phyloP scores from a whole-genome alignment of 2,888 invertebrate species.

The Tenthredo livida region DNA sequence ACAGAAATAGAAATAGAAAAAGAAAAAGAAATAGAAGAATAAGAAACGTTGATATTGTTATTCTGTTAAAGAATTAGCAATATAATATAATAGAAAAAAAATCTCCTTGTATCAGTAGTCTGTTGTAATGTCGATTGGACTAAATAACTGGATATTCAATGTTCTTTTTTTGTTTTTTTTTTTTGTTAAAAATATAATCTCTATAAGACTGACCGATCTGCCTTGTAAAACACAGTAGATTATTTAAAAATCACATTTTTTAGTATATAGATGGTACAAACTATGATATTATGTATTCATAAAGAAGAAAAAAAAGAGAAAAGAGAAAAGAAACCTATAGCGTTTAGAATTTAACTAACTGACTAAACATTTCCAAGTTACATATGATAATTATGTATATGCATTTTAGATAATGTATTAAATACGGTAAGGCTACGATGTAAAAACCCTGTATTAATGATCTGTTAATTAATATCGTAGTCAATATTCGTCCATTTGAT shows the following conservation, averaged over 20 bases:
- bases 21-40: neutral
- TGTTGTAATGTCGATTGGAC: slow-evolving; percentile 6
- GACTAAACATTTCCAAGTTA: neutral
- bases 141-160: neutral
- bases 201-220: slow-evolving; percentile 73
- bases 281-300: slow-evolving; percentile 7
- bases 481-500: slow-evolving; percentile 14
- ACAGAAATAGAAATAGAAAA: neutral
- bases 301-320: neutral
- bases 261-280: slow-evolving; percentile 42
- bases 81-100: neutral
- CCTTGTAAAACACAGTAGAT: slow-evolving; percentile 62
- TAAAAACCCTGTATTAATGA: slow-evolving; percentile 5
- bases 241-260: slow-evolving; percentile 27
- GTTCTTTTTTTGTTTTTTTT: slow-evolving; percentile 12
- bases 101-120: slow-evolving; percentile 10
- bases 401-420: neutral
- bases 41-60: neutral
- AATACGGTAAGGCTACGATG: neutral
- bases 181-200: slow-evolving; percentile 35
- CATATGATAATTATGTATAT: neutral
- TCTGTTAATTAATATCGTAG: neutral
- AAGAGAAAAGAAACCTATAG: neutral
- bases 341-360: neutral
- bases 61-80: neutral